Base-by-base conservation (phyloP, 1,140 invertebrate species). In the Nautilus pompilius region DNA sequence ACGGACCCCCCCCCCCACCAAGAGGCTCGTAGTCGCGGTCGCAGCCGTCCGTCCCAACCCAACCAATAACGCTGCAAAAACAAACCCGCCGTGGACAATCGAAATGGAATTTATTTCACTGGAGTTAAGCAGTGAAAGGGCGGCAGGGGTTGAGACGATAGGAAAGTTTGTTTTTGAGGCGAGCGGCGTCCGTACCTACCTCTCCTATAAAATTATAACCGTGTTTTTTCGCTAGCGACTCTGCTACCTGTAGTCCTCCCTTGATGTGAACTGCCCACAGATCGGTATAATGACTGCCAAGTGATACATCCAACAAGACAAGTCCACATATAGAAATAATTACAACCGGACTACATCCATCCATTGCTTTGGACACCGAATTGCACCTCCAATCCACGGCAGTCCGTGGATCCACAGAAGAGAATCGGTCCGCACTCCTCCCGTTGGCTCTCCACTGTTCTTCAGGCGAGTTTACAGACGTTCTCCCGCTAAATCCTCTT, bases 211-310 rank as follows among this genome's bases (percentile, higher is more conserved):
- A 76, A 48, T 68, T 60, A 69, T 75, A 76, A 63, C 69, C 73
- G 65, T 76, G 63, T 67, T 70, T 74, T 48, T 59, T 36, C 29
- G 74, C 72, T 51, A 76, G 57, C 45, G 41, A 28, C 24, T 60
- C 57, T 34, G 74, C 74, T n/a, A 64, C 66, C 55, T 65, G 60
- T 58, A 73, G 67, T 5, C 74, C 74, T 53, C 74, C 74, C 34
- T 68, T 64, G 22, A 76, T 66, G 36, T 74, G 65, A 22, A 74
- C 71, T 56, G 74, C 74, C 74, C 74, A 76, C 51, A 57, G 69
- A 60, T 75, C 71, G n/a, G 73, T 74, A 61, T 67, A 74, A 56
- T 68, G 66, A 33, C 65, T 65, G 36, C 62, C 66, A 30, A 65
- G 45, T 30, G 65, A 58, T 41, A 65, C 49, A 66, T 74, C 66